phyloP scores from a whole-genome alignment of 2,113 vertebrate species.

The Brachypodius melanocephalos region DNA sequence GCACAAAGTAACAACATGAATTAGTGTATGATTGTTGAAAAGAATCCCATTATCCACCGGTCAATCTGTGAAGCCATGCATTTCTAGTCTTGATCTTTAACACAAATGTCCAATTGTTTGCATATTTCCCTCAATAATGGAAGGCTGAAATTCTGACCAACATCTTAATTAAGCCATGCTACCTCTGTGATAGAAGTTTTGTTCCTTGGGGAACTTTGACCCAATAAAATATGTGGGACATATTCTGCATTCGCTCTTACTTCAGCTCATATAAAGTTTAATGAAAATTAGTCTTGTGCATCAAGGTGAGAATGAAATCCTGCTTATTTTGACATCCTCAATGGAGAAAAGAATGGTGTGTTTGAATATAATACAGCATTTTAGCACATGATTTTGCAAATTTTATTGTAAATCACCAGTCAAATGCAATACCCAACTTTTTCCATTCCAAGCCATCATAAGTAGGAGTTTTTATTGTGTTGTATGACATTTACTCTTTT shows the following conservation, averaged over 20 bases:
- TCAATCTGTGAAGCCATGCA: neutral
- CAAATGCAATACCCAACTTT: slow-evolving; percentile 33
- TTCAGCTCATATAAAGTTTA: neutral
- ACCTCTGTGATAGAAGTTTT: neutral
- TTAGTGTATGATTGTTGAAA: neutral
- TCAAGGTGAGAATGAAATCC: neutral
- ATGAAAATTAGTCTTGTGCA: neutral
- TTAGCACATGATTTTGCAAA: slow-evolving; percentile 58
- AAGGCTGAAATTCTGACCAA: neutral
- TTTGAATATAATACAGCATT: slow-evolving; percentile 45
- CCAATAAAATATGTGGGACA: neutral
- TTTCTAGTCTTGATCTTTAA: neutral
- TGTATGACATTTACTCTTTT: slow-evolving; percentile 7
- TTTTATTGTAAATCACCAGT: slow-evolving; percentile 56
- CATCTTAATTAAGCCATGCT: neutral
- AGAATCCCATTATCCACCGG: neutral
- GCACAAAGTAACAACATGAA: neutral
- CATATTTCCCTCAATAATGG: neutral
- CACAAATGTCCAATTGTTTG: neutral
- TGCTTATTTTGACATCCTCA: neutral
- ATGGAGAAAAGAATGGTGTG: slow-evolving; percentile 1
- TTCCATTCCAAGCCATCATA: slow-evolving; percentile 29
- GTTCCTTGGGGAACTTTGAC: neutral
- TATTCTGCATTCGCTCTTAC: neutral
- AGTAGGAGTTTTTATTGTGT: neutral